phyloP scores from a whole-genome alignment of 2,888 invertebrate species.

The Cephonodes hylas region DNA sequence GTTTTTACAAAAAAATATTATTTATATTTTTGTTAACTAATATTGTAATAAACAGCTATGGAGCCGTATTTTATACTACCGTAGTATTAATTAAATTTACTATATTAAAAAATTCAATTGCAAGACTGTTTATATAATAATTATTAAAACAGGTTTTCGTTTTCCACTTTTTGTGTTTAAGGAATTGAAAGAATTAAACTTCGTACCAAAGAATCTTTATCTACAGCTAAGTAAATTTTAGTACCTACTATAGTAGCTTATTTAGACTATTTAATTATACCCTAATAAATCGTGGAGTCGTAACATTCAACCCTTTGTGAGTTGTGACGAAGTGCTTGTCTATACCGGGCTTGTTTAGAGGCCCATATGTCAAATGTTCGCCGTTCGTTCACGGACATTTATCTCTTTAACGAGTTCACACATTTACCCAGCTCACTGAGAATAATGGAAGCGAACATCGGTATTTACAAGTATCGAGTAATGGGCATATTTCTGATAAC shows the following conservation, averaged over 20 bases:
- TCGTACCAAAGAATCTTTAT: no score
- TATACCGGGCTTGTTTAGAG: neutral
- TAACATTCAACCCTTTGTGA: neutral
- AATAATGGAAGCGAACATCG: slow-evolving; percentile 29
- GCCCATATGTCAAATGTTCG: neutral
- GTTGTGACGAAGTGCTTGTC: neutral
- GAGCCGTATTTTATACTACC: no score
- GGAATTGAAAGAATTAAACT: no score
- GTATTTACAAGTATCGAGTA: slow-evolving; percentile 4
- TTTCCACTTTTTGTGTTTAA: no score
- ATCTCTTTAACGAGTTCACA: slow-evolving; percentile 55
- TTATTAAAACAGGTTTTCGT: no score
- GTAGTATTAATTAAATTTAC: no score
- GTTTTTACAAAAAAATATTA: no score
- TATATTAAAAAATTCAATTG: no score
- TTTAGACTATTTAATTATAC: neutral
- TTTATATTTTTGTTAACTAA: no score
- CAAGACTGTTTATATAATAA: no score
- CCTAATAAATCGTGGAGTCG: neutral
- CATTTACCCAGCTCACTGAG: slow-evolving; percentile 37
- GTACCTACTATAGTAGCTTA: neutral
- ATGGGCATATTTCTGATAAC: neutral
- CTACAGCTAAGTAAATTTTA: no score
- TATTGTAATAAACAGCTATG: no score
- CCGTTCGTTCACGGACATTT: slow-evolving; percentile 21